A percentile compares a stretch with the other conserved stretches of the same genome.
phyloP scores from a whole-genome alignment of 1,140 invertebrate species.

The Drosophila burlai region DNA sequence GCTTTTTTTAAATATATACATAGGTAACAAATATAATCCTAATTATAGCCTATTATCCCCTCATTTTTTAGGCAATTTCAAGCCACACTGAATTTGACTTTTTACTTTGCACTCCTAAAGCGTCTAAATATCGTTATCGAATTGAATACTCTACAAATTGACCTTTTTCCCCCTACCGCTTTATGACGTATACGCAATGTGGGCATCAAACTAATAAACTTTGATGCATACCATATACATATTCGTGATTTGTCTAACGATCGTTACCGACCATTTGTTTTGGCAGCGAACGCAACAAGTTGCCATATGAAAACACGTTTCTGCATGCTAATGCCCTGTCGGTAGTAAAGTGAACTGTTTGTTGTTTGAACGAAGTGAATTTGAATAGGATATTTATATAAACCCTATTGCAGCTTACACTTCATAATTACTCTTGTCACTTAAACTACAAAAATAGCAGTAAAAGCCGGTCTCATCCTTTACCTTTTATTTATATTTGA shows the following conservation, averaged over 20 bases:
- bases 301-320: constrained; percentile 62
- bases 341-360: constrained; percentile 51
- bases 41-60: too few relatives aligned
- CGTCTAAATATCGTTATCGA: not conserved
- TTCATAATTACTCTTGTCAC: not conserved
- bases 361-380: constrained; percentile 7
- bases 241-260: constrained; percentile 36
- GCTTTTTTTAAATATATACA: too few relatives aligned
- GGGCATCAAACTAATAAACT: constrained; percentile 29
- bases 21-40: too few relatives aligned
- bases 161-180: constrained; percentile 2
- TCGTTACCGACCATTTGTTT: constrained; percentile 45
- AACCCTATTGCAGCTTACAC: not conserved
- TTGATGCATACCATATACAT: constrained; percentile 18
- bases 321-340: constrained; percentile 61
- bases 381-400: constrained; percentile 1
- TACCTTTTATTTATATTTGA: not conserved
- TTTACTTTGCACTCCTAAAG: not conserved
- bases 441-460: not conserved
- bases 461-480: not conserved
- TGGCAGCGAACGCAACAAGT: constrained; percentile 50
- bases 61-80: not conserved
- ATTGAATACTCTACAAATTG: not conserved
- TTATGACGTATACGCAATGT: constrained; percentile 69
- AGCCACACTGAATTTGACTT: not conserved